Percentiles rank a stretch among this genome's conserved stretches.
Conservation (phyloP, 2,113 vertebrate genomes). For the Gnathonemus echidnorhynchus region DNA sequence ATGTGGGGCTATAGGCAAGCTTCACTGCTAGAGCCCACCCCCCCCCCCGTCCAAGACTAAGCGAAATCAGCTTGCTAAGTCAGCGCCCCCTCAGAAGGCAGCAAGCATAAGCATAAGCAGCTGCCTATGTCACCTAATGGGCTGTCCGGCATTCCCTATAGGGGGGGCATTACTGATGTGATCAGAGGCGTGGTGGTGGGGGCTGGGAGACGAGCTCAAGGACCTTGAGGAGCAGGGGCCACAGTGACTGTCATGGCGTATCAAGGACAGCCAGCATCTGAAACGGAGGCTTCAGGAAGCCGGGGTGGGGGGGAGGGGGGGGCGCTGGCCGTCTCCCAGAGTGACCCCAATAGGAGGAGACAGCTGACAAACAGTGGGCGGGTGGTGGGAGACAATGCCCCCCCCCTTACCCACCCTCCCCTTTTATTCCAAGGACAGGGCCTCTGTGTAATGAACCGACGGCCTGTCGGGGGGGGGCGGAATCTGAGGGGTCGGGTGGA, state of each 20-base stretch:
- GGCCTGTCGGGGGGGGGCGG: background rate
- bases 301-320: background rate
- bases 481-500: background rate
- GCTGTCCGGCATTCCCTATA: background rate
- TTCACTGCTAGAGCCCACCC: background rate
- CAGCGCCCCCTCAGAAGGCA: background rate
- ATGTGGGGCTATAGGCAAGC: background rate
- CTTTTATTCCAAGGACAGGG: background rate
- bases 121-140: background rate
- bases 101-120: background rate
- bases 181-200: background rate
- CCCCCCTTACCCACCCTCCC: background rate
- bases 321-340: constrained; percentile 14
- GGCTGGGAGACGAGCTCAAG: background rate
- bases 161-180: background rate
- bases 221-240: constrained; percentile 40
- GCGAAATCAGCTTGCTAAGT: background rate
- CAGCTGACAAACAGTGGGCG: background rate
- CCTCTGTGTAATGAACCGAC: background rate
- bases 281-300: constrained; percentile 25
- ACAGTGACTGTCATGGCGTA: constrained; percentile 44
- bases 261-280: constrained; percentile 25
- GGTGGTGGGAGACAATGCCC: background rate
- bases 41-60: background rate
- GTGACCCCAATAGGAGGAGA: constrained; percentile 29